These are phyloP conservation scores for Trachelus stipa DNA, from an alignment of 2,888 invertebrate genomes.

Conservation along the genomic window DNA sequence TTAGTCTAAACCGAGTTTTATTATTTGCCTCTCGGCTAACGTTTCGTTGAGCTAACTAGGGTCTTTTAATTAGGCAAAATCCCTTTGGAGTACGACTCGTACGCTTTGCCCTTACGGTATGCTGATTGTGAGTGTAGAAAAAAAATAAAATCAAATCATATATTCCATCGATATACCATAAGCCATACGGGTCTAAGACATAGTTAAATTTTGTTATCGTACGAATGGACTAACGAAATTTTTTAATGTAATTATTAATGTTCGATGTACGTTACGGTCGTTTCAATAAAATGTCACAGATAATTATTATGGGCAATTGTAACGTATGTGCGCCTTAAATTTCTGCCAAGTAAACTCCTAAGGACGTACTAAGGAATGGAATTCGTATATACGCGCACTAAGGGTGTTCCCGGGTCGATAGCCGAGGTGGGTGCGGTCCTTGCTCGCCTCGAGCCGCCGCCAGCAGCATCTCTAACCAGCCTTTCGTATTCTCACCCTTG, in stretches of 20 bases:
- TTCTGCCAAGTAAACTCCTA: neutral
- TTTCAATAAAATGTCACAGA: neutral
- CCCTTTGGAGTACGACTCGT: neutral
- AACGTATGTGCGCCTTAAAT: neutral
- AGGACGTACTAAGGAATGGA: constrained; percentile 37
- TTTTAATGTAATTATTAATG: neutral
- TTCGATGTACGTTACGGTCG: neutral
- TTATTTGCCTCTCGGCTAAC: constrained; percentile 19
- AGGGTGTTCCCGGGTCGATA: constrained; percentile 58
- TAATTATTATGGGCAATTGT: neutral
- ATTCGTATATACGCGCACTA: constrained; percentile 44
- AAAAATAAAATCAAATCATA: neutral
- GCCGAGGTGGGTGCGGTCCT: constrained; percentile 58
- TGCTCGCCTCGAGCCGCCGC: constrained; percentile 39
- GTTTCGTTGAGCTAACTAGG: neutral
- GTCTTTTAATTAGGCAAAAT: neutral
- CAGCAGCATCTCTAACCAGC: constrained; percentile 41
- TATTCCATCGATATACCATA: neutral
- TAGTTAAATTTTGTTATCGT: too few relatives aligned
- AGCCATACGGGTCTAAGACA: neutral
- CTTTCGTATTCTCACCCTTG: constrained; percentile 4
- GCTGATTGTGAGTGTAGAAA: neutral
- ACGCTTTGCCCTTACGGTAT: neutral
- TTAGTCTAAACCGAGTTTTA: constrained; percentile 29
- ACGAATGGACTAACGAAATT: too few relatives aligned